Conservation (phyloP, 2,888 invertebrate species). For the Acanthosepion lycidas region DNA sequence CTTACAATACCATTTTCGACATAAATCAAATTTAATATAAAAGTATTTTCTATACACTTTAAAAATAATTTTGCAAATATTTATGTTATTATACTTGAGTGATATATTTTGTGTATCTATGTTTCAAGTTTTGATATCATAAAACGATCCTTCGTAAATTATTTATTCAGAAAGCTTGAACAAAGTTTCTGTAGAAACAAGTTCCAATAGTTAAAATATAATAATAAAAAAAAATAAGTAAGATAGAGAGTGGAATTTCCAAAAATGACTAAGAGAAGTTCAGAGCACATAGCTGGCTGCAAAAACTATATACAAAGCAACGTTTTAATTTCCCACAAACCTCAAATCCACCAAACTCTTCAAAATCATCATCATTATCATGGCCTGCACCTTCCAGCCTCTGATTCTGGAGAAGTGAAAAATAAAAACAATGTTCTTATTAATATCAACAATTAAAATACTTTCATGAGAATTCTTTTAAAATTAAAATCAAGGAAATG, state of each 20-base stretch:
- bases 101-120: neutral
- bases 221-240: neutral
- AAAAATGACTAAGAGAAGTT: neutral
- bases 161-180: neutral
- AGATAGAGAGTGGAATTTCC: neutral
- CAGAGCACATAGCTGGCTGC: neutral
- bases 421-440: neutral
- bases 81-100: too few species aligned
- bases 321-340: slow-evolving; percentile 51
- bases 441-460: too few species aligned
- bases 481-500: too few species aligned
- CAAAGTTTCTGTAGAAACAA: too few species aligned
- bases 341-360: slow-evolving; percentile 66
- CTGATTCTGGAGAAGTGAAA: slow-evolving; percentile 36
- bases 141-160: neutral
- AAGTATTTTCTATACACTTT: too few species aligned
- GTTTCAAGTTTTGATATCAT: neutral
- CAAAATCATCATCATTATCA: slow-evolving; percentile 62
- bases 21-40: too few species aligned
- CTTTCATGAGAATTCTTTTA: too few species aligned
- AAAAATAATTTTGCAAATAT: too few species aligned
- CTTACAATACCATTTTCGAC: too few species aligned
- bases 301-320: neutral
- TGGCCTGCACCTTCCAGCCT: slow-evolving; percentile 46
- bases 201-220: too few species aligned